Base-by-base conservation (phyloP, 2,888 invertebrate species). In the Neoascia interrupta region DNA sequence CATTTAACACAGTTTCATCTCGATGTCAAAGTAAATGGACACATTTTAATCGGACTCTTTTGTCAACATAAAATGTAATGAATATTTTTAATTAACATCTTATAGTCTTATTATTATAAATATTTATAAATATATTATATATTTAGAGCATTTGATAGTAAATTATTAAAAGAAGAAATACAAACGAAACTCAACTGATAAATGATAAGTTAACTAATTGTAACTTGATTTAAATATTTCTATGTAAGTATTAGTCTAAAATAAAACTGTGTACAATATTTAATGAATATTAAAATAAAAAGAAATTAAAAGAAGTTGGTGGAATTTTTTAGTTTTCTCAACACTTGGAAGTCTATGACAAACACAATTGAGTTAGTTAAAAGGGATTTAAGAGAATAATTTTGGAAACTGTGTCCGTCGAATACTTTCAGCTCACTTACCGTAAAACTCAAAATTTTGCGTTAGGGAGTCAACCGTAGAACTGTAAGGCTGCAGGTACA, bases 121-220 rank as follows among this genome's bases (percentile, higher is more conserved):
- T n/a, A n/a, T 51, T 15, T 18, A 26, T 26, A 37, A 49, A 31
- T 19, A 34, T 41, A 51, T 23, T n/a, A 53, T 41, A 31, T 63
- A 53, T 31, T 56, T 70, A 53, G 36, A 60, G 18, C 28, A 60
- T 53, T 70, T 51, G 39, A 70, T 39, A 61, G 49, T 41, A 21
- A 51, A 45, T 34, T 18, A 26, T 11, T 8, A 49, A 28, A 3
- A 36, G 23, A 36, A 45, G n/a, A 64, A 23, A 36, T 15, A 6
- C 8, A 26, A 28, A 26, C 39, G 41, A 43, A 60, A 61, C 53
- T 61, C 54, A 61, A 70, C 70, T 70, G 70, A 70, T 70, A 70
- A 61, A 2, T 36, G n/a, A 60, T 70, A 70, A 61, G 70, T 70
- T 70, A 70, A 70, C 70, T 70, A 70, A 61, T 70, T 70, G 43